These are phyloP conservation scores for Cephus spinipes DNA, from an alignment of 2,888 invertebrate genomes.

Conservation along the genomic window DNA sequence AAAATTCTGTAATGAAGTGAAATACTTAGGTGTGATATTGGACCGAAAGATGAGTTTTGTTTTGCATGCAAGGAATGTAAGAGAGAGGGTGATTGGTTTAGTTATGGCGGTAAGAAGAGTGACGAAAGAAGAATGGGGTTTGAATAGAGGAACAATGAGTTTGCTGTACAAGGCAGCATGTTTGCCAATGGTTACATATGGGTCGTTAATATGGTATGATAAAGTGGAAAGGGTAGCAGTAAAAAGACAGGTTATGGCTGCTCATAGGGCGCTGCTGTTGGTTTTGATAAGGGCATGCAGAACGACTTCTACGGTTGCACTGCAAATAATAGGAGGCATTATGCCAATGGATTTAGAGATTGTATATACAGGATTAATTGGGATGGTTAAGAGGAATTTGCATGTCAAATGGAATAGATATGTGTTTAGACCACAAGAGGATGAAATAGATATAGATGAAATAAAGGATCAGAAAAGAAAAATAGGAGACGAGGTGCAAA, in stretches of 20 bases:
- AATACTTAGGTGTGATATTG: conserved; percentile 16
- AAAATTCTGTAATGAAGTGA: conserved; percentile 2
- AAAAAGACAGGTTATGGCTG: conserved; percentile 8
- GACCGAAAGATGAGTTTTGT: conserved; percentile 15
- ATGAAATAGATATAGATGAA: too few species aligned
- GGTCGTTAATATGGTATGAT: conserved; percentile 9
- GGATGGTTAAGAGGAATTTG: too few species aligned
- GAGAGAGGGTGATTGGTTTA: conserved; percentile 6
- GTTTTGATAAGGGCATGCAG: background rate
- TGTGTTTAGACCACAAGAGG: too few species aligned
- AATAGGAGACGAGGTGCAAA: too few species aligned
- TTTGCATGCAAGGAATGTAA: conserved; percentile 1
- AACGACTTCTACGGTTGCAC: conserved; percentile 6
- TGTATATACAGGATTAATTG: too few species aligned
- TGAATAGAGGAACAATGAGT: background rate
- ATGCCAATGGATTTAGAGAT: conserved; percentile 9
- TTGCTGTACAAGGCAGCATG: conserved; percentile 6
- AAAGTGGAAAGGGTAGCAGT: background rate
- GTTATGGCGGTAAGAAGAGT: background rate
- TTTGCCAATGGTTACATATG: conserved; percentile 14
- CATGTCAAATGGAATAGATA: too few species aligned
- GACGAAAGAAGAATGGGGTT: conserved; percentile 18
- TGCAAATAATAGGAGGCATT: conserved; percentile 5
- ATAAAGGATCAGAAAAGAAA: too few species aligned
- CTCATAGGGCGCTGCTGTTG: conserved; percentile 9